These are phyloP conservation scores for Noctua pronuba DNA, from an alignment of 2,888 invertebrate species.

Conservation along the genomic window DNA sequence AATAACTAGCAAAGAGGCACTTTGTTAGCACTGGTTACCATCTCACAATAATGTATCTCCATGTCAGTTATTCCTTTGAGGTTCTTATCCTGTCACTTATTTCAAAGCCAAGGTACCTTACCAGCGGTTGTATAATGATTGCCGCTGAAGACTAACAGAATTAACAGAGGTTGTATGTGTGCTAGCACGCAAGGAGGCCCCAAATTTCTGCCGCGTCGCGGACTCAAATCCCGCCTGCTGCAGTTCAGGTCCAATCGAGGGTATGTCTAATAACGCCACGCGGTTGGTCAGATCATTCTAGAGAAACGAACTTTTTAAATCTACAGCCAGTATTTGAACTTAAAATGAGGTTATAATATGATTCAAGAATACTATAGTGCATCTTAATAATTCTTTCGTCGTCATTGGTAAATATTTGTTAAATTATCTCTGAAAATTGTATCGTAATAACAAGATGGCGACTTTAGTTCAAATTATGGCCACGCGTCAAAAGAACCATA, in stretches of 20 bases:
- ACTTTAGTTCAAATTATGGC: neutral
- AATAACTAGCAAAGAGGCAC: neutral
- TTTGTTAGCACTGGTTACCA: neutral
- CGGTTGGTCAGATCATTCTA: constrained; percentile 83
- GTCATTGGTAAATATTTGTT: neutral
- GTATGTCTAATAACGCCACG: constrained; percentile 91
- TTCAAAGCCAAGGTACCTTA: constrained; percentile 35
- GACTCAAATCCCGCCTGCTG: constrained; percentile 97
- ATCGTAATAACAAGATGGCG: neutral
- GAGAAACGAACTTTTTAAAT: neutral
- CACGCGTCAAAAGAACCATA: neutral
- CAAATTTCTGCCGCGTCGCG: constrained; percentile 96
- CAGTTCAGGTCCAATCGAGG: constrained; percentile 97
- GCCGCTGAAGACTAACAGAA: constrained; percentile 62
- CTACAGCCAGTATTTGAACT: constrained; percentile 3
- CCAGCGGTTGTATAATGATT: constrained; percentile 29
- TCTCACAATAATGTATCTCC: neutral
- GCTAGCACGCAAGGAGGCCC: constrained; percentile 93
- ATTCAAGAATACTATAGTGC: neutral
- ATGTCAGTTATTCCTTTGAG: neutral
- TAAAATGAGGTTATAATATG: constrained; percentile 3
- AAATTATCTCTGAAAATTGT: neutral
- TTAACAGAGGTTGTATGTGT: constrained; percentile 78
- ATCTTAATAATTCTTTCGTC: neutral
- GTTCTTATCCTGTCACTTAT: constrained; percentile 19